A percentile compares a stretch with the other conserved stretches of the same genome.
Evolutionary conservation across 2,113 vertebrate species (phyloP).

Genomic region (Urocynchramus pylzowi): DNA sequence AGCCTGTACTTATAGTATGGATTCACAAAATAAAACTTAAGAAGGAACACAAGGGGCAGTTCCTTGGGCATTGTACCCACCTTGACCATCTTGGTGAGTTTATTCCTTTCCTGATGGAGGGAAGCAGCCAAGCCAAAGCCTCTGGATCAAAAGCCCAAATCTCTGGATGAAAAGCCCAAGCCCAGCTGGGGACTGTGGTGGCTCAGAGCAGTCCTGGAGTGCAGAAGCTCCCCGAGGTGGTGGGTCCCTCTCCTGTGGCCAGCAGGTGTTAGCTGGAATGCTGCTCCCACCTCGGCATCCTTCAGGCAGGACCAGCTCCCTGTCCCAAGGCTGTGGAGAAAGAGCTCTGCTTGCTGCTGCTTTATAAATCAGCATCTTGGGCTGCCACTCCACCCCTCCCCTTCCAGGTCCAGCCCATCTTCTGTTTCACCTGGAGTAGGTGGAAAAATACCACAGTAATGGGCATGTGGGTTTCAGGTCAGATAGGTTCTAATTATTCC

Average conservation of each 20-base stretch:
- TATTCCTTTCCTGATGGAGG: neutral
- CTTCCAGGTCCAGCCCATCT: slow-evolving; percentile 61
- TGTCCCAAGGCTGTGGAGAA: slow-evolving; percentile 58
- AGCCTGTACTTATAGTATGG: neutral
- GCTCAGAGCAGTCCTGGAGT: neutral
- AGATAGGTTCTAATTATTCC: slow-evolving; percentile 68
- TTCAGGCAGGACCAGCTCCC: slow-evolving; percentile 21
- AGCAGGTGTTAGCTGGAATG: slow-evolving; percentile 59
- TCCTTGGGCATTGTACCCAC: neutral
- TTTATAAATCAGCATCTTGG: slow-evolving; percentile 67
- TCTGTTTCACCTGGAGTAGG: slow-evolving; percentile 65
- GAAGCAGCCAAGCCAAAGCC: neutral
- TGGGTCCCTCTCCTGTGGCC: neutral
- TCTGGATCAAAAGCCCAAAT: neutral
- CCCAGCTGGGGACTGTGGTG: neutral
- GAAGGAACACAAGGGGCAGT: neutral
- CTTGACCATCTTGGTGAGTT: slow-evolving; percentile 49
- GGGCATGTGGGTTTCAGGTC: slow-evolving; percentile 69
- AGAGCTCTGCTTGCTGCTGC: slow-evolving; percentile 4
- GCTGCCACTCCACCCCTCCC: slow-evolving; percentile 59
- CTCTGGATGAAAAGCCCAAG: neutral
- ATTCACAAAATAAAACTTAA: neutral
- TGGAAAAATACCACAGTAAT: slow-evolving; percentile 71
- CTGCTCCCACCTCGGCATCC: slow-evolving; percentile 57
- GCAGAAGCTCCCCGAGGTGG: neutral